Base-by-base conservation (phyloP, 2,888 invertebrate species). In the Flexamia atlantica region DNA sequence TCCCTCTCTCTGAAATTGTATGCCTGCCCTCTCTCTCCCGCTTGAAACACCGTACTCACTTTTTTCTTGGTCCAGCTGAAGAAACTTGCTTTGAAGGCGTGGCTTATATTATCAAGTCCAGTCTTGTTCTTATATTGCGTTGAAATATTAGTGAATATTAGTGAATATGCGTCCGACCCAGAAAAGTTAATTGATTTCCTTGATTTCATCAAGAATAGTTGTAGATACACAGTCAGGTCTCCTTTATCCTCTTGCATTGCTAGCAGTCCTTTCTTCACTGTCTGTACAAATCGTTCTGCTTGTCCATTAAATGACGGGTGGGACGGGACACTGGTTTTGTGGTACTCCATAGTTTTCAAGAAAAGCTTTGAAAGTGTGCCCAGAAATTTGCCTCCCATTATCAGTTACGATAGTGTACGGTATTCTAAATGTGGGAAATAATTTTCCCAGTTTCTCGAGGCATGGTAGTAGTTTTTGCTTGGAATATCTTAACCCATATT, bases 381-480 rank as follows among this genome's bases (percentile, higher is more conserved):
- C 87, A 88, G 87, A 86, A 83, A 88, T 87, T 76, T 87, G 85
- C 9, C 84, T 42, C 50, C 85, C 85, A 82, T 87, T 87, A 83
- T 88, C 87, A 9, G 85, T 82, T 1, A 87, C 87, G 7, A 87
- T 23, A n/a, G 74, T 84, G 14, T 79, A 36, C 20, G 87, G 85
- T 17, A 87, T 36, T 20, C 87, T 86, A 82, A 86, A 87, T 57
- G 83, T 83, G 50, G 60, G 85, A 86, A 85, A 84, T 5, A 80
- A 68, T 86, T 72, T 25, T 46, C 84, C 10, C 25, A 86, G 82
- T 81, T 84, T 25, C 85, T 82, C 60, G 40, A 85, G 9, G 36
- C 28, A 85, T 60, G 20, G 84, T 85, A 10, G 84, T 86, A 10
- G 82, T 84, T 30, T 74, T 87, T 14, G 85, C 87, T 4, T 82